Evolutionary conservation across 2,113 vertebrate species (phyloP).

Genomic region (Urocolius indicus): DNA sequence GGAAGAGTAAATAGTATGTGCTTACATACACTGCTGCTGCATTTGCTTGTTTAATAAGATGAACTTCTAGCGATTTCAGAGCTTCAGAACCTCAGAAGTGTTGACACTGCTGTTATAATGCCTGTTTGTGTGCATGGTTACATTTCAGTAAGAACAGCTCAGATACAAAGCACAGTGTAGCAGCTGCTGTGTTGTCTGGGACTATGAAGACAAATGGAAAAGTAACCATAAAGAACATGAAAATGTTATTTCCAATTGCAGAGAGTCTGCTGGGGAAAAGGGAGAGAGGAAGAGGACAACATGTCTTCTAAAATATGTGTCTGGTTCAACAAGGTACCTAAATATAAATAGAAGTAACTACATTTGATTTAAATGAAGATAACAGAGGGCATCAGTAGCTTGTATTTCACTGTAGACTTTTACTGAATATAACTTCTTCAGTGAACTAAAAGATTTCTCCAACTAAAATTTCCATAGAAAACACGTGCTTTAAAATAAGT

Average conservation of each 20-base stretch:
- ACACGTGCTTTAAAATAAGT: not conserved
- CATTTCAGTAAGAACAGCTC: not conserved
- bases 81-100: not conserved
- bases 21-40: not conserved
- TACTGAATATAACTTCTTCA: not conserved
- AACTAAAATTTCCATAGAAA: not conserved
- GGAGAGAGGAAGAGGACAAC: not conserved
- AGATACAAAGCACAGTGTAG: not conserved
- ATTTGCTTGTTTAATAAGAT: not conserved
- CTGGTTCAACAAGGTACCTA: not conserved
- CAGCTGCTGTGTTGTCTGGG: not conserved
- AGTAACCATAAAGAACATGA: not conserved
- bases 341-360: not conserved
- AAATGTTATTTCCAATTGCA: not conserved
- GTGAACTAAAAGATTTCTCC: not conserved
- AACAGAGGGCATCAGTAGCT: not conserved
- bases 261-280: not conserved
- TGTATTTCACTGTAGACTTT: not conserved
- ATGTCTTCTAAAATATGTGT: not conserved
- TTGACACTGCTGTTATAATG: not conserved
- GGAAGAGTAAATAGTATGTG: not conserved
- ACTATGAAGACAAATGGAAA: not conserved
- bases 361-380: not conserved
- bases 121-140: not conserved
- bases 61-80: not conserved